Base-by-base conservation (phyloP, 1,140 invertebrate species). In the Brachionus asplanchnoidis region DNA sequence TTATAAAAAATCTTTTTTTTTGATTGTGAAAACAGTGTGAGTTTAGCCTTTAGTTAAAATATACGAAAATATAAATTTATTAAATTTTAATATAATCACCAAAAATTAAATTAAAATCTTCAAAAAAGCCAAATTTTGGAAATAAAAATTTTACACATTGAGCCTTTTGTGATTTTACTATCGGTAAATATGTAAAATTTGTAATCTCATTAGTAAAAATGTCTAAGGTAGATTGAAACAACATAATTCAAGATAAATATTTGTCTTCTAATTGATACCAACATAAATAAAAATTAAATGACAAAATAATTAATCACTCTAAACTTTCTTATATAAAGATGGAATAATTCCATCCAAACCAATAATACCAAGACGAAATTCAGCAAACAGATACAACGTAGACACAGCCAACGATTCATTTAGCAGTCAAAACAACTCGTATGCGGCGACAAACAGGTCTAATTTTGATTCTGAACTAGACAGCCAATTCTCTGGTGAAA, bases 301-400 rank as follows among this genome's bases (percentile, higher is more conserved):
- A 20, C 17, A 60, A 17, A 23, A 20, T 60, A 60, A 20, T 60
- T 20, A 60, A 60, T 53, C 46, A 53, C 7, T 14, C 17, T 3
- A 46, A 77, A 77, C 14, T 77, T 77, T 65, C 60, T 68, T 60
- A 23, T 65, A 36, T 65, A 44, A 82, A 65, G 79, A 68, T 56
- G 65, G 79, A 20, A 82, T 82, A 23, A 82, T 82, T 44, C 79
- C 79, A 20, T 68, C 65, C 9, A 82, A 82, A 20, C 79, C 79
- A 68, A 82, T 68, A 9, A 82, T 82, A 14, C 79, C 79, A 68
- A 82, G 78, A 80, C 78, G 78, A 17, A 80, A 80, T 40, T 80
- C 78, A 40, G 78, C 78, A 28, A 60, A 56, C 20, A 50, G 56
- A 80, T 65, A 60, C 4, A 80, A 80, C 46, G 2, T 40, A 2